Percentiles rank a stretch among this genome's conserved stretches.
Conservation (phyloP, 2,888 invertebrate genomes). For the Drosophila acutilabella region DNA sequence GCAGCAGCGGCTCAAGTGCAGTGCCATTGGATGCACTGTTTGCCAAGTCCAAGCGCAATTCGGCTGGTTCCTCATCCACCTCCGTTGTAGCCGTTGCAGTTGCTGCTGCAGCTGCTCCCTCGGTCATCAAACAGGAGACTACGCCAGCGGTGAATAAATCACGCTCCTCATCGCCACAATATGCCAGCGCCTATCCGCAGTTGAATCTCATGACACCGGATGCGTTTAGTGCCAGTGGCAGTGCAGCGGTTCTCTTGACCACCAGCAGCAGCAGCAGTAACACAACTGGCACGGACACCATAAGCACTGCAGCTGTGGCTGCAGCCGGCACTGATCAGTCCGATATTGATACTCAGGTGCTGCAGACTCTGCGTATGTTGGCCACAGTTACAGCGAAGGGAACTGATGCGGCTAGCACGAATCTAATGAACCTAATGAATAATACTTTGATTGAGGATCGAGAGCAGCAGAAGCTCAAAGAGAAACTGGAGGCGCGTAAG, state of each 20-base stretch:
- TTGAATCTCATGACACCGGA: slow-evolving; percentile 95
- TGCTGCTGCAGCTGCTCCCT: slow-evolving; percentile 53
- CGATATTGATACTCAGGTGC: slow-evolving; percentile 83
- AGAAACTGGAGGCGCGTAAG: slow-evolving; percentile 81
- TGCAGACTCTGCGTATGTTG: slow-evolving; percentile 84
- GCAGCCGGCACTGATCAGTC: slow-evolving; percentile 29
- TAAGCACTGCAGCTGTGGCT: slow-evolving; percentile 21
- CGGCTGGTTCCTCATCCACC: slow-evolving; percentile 52
- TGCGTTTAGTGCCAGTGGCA: slow-evolving; percentile 88
- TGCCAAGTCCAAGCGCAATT: slow-evolving; percentile 64
- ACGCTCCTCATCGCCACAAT: slow-evolving; percentile 75
- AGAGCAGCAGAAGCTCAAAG: slow-evolving; percentile 83
- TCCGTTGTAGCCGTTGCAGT: slow-evolving; percentile 70
- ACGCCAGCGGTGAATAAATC: slow-evolving; percentile 59
- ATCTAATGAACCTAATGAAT: slow-evolving; percentile 83
- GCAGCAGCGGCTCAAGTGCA: slow-evolving; percentile 42
- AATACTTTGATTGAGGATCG: slow-evolving; percentile 84
- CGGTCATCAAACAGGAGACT: slow-evolving; percentile 42
- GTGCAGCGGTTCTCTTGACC: slow-evolving; percentile 45
- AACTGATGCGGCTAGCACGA: slow-evolving; percentile 78
- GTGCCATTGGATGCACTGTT: slow-evolving; percentile 75
- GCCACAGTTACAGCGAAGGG: slow-evolving; percentile 82
- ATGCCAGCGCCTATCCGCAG: slow-evolving; percentile 81
- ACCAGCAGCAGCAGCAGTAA: slow-evolving; percentile 43
- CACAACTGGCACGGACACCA: slow-evolving; percentile 28